Evolutionary conservation across 1,140 invertebrate genomes (phyloP).

Genomic region (Trinorchestia longiramus): DNA sequence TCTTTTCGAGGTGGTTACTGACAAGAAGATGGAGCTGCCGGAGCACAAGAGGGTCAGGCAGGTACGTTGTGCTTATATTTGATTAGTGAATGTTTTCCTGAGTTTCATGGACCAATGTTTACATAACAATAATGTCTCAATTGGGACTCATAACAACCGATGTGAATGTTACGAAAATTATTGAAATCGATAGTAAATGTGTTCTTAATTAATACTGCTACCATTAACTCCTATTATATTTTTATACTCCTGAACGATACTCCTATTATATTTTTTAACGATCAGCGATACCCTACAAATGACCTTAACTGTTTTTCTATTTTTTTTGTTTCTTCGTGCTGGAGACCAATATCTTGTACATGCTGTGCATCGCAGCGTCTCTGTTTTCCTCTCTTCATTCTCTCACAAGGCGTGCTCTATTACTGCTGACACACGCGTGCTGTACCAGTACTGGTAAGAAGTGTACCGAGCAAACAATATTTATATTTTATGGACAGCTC

Average conservation of each 20-base stretch:
- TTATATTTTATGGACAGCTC: not conserved
- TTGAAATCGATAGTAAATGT: not conserved
- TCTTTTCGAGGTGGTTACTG: constrained; percentile 96
- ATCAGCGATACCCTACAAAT: too few relatives aligned
- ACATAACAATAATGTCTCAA: not conserved
- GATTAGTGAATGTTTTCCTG: not conserved
- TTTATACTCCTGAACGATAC: too few relatives aligned
- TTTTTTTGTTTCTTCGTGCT: too few relatives aligned
- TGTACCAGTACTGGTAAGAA: too few relatives aligned
- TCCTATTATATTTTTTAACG: too few relatives aligned
- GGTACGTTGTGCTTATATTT: constrained; percentile 41
- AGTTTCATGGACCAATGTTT: not conserved
- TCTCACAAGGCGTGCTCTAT: too few relatives aligned
- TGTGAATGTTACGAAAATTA: not conserved
- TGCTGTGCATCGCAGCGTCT: too few relatives aligned
- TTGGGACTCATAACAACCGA: not conserved
- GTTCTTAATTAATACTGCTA: not conserved
- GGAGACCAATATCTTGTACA: too few relatives aligned
- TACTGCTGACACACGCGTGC: too few relatives aligned
- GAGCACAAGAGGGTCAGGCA: constrained; percentile 66
- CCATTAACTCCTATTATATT: too few relatives aligned
- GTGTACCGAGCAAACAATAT: not conserved
- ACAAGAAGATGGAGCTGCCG: constrained; percentile 76
- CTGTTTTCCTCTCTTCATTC: too few relatives aligned
- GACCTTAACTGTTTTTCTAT: too few relatives aligned